Evolutionary conservation across 1,140 invertebrate genomes (phyloP), one percentile per base, ranked within the genome.

Genomic region (Drosophila asahinai): DNA sequence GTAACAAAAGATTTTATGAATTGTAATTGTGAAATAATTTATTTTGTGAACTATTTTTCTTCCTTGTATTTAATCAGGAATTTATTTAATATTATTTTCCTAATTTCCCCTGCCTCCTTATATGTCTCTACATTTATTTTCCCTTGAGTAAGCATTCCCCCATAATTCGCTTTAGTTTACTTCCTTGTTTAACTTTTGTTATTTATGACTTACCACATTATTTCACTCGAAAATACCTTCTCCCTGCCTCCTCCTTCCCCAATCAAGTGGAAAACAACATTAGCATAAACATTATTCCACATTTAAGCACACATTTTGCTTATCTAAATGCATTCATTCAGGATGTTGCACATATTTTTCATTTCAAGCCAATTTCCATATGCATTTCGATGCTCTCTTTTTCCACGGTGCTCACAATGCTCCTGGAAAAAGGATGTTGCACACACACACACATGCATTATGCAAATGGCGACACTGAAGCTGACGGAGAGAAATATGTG

Each of bases 401-500:
- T 52, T 72, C 78, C 74, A 86, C 78, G 68, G 71, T 86, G 80
- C 83, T 38, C 33, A 66, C 75, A 73, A 63, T 68, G 83, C 83
- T 67, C 76, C 83, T 67, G 63, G 12, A 55, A 55, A 79, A 80
- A 83, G 83, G 66, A 87, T 70, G 83, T 80, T 33, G 62, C 77
- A 25, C 63, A 67, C 43, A 25, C 9, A 33, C 36, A 58, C 51
- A 33, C 19, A 33, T 43, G 45, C 70, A 73, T 52, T 38, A 73
- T 73, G 66, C 66, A 73, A 73, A 73, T 72, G 52, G 66, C 66
- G 70, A 73, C 70, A 70, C 48, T 70, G 67, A 54, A 67, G 67
- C 67, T 70, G 67, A 70, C 62, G 67, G 27, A 45, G 58, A 47
- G n/a, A 63, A 63, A 47, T 67, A 68, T 30, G 62, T 55, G 52